phyloP scores from a whole-genome alignment of 2,797 vertebrate species.

The Pseudochirops cupreus region DNA sequence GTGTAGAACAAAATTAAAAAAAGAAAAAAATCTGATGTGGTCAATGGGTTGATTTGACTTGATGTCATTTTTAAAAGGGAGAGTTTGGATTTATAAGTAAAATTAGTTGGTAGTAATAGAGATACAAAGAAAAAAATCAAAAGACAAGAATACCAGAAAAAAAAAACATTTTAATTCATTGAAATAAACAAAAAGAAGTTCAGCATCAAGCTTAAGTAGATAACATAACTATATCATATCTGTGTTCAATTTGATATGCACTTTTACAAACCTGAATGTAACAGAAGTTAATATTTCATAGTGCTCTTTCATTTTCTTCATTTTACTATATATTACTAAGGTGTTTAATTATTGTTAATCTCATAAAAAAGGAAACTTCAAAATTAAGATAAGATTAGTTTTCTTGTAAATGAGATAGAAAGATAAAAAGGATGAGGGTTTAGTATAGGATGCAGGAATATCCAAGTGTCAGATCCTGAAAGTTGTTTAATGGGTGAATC shows the following conservation, averaged over 20 bases:
- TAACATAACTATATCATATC: neutral
- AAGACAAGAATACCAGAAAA: neutral
- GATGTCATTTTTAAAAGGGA: neutral
- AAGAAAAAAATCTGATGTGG: neutral
- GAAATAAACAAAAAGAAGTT: neutral
- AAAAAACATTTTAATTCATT: neutral
- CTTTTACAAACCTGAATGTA: neutral
- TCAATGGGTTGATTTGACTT: neutral
- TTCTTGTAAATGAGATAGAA: neutral
- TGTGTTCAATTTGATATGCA: neutral
- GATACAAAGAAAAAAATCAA: neutral
- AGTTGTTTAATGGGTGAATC: neutral
- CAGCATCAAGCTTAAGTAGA: neutral
- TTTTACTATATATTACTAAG: neutral
- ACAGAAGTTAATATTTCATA: neutral
- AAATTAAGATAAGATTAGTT: neutral
- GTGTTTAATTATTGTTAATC: neutral
- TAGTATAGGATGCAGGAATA: neutral
- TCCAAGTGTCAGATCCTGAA: neutral
- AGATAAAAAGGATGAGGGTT: neutral
- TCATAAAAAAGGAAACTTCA: neutral
- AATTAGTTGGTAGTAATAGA: neutral
- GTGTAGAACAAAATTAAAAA: neutral
- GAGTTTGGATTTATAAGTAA: neutral
- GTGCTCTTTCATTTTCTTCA: neutral